Evolutionary conservation across 2,113 vertebrate species (phyloP).

Genomic region (Lagopus muta): DNA sequence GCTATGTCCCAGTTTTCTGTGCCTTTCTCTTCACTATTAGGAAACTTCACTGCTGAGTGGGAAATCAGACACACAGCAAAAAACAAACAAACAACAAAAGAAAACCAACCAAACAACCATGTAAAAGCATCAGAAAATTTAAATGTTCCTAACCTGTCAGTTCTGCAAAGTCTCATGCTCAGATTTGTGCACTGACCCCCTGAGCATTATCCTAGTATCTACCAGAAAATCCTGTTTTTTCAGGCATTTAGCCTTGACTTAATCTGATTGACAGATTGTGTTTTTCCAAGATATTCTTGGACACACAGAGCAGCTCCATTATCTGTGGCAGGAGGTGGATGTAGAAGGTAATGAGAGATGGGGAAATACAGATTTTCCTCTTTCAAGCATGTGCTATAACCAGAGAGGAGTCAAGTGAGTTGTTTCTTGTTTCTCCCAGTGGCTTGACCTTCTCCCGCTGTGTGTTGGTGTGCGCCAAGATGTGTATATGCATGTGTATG

Average conservation of each 20-base stretch:
- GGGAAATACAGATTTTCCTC: background rate
- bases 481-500: background rate
- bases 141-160: background rate
- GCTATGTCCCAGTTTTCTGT: background rate
- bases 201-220: background rate
- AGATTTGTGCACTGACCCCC: background rate
- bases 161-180: background rate
- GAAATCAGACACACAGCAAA: background rate
- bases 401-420: background rate
- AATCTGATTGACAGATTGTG: background rate
- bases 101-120: background rate
- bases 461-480: background rate
- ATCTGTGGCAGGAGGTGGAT: background rate
- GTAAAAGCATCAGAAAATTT: background rate
- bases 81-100: background rate
- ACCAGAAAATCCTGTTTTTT: constrained; percentile 22
- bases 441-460: background rate
- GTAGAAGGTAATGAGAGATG: background rate
- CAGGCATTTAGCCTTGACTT: background rate
- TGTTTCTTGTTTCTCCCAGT: background rate
- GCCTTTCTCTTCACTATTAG: background rate
- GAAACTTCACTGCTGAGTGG: background rate
- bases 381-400: background rate
- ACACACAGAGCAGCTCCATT: background rate
- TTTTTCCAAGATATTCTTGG: background rate